Base-by-base conservation (phyloP, 2,113 vertebrate genomes). In the Mus spicilegus region DNA sequence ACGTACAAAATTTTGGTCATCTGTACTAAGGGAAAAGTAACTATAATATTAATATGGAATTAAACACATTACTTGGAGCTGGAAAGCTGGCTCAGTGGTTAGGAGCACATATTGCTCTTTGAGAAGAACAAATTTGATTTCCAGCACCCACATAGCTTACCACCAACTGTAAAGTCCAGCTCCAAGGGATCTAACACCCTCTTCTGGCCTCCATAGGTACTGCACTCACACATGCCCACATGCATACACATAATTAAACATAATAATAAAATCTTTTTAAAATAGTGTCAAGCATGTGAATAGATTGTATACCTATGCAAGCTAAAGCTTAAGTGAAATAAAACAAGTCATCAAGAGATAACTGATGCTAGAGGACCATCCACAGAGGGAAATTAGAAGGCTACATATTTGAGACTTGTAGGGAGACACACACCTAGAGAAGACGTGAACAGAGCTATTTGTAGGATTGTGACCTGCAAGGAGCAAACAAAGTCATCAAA, bases 251-350 rank as follows among this genome's bases (percentile, higher is more conserved):
- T 49, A 49, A 49, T 36, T 69, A 49, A 87, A 87, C 49, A 51
- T 69, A 87, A 86, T 30, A 67, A 36, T 30, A 86, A 11, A 82
- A 61, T 28, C 2, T 42, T 49, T 36, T 86, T 36, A 4, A 36
- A 65, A 61, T 65, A 85, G 5, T 51, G 10, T 36, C 63, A 87
- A 87, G 20, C 42, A 69, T 87, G 12, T 87, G 11, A 75, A 58
- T 90, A 36, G 14, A 8, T 16, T 80, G 2, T 22, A 72, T 65
- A 30, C 33, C 4, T 22, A 58, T 63, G 12, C 80, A 81, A 85
- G 89, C 69, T 14, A 81, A 95, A 77, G 7, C 16, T 61, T 81
- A 91, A 95, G 16, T 54, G n/a, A 94, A 81, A 91, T 36, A 67
- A 73, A 96, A 88, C 8, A 93, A 91, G 22, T 6, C 16, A 90